Evolutionary conservation across 2,797 vertebrate genomes (phyloP).

Genomic region (Etheostoma perlongum): DNA sequence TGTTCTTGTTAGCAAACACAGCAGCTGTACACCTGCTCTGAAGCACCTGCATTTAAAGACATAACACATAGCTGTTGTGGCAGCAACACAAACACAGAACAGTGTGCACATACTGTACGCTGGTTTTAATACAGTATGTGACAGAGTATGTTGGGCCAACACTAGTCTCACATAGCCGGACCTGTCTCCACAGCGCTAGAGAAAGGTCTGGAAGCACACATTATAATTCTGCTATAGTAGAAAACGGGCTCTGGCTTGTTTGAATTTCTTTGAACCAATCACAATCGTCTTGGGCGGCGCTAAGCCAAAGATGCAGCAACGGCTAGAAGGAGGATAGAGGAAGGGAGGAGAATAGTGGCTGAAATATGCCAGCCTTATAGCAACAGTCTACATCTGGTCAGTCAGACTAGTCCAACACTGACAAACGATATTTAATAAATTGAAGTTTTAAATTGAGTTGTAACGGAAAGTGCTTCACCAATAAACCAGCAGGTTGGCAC

Average conservation of each 20-base stretch:
- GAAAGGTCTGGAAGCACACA: too few species aligned
- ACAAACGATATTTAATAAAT: neutral
- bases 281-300: too few species aligned
- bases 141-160: neutral
- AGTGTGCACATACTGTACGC: neutral
- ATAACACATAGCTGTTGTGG: neutral
- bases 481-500: neutral
- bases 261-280: too few species aligned
- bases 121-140: neutral
- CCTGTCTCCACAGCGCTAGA: too few species aligned
- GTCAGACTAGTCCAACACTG: neutral
- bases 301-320: too few species aligned
- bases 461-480: constrained; percentile 1
- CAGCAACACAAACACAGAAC: constrained; percentile 15
- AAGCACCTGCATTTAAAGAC: constrained; percentile 49
- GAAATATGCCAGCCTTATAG: too few species aligned
- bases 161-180: too few species aligned
- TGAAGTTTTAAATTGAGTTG: neutral
- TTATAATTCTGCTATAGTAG: too few species aligned
- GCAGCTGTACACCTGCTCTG: constrained; percentile 56
- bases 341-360: too few species aligned
- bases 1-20: constrained; percentile 64
- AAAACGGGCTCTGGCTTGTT: too few species aligned
- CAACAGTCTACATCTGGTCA: too few species aligned
- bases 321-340: too few species aligned